Conservation (phyloP, 2,888 invertebrate species). For the Notodonta ziczac region DNA sequence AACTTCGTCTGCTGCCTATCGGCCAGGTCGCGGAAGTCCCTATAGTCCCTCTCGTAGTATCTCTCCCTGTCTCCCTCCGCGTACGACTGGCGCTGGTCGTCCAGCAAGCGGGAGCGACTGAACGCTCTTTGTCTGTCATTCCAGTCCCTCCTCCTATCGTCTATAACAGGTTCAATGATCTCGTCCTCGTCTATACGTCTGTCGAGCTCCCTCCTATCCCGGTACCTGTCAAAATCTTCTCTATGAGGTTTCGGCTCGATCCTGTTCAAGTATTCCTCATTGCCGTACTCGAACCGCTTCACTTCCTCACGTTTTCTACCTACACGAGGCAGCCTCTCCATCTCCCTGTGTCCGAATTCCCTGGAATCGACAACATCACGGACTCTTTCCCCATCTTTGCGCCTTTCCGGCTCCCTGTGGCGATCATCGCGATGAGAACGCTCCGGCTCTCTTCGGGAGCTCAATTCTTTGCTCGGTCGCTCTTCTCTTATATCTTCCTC, state of each 20-base stretch:
- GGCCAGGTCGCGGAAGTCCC: constrained; percentile 73
- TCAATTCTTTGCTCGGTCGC: constrained; percentile 74
- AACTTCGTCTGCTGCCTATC: constrained; percentile 77
- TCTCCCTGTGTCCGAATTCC: constrained; percentile 66
- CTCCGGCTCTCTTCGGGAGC: constrained; percentile 76
- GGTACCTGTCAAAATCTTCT: constrained; percentile 72
- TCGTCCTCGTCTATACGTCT: constrained; percentile 78
- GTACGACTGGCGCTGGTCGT: constrained; percentile 76
- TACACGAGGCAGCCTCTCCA: constrained; percentile 76
- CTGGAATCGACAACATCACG: constrained; percentile 56
- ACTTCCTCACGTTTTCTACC: constrained; percentile 74
- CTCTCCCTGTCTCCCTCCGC: constrained; percentile 72
- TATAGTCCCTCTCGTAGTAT: constrained; percentile 75
- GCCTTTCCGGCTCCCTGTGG: constrained; percentile 64
- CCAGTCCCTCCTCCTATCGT: constrained; percentile 74
- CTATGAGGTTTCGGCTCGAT: constrained; percentile 68
- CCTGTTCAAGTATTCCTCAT: constrained; percentile 75
- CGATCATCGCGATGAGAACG: constrained; percentile 75
- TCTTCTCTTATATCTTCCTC: constrained; percentile 81
- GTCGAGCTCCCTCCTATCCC: constrained; percentile 73
- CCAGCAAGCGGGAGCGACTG: constrained; percentile 76
- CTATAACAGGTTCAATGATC: constrained; percentile 75
- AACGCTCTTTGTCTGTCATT: constrained; percentile 75
- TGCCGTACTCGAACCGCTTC: constrained; percentile 75
- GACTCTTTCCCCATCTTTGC: constrained; percentile 68